Percentiles rank a stretch among this genome's conserved stretches.
These are phyloP conservation scores for Mirounga angustirostris DNA, from an alignment of 2,113 vertebrate species.

Conservation along the genomic window DNA sequence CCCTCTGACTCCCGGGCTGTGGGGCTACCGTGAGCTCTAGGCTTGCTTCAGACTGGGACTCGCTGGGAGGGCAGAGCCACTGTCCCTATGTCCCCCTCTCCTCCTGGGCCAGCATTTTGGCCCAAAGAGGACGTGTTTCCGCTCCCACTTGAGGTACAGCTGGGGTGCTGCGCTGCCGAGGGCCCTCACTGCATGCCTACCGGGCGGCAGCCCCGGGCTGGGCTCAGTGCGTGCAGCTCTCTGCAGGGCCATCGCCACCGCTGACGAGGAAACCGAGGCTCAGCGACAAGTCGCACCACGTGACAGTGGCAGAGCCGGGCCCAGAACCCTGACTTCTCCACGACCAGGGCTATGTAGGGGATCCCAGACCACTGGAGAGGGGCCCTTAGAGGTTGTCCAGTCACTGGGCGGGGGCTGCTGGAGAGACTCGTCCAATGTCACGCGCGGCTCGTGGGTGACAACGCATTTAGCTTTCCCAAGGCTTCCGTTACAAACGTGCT, in stretches of 20 bases:
- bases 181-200: accelerated
- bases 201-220: accelerated
- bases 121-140: neutral
- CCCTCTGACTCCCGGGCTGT: neutral
- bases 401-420: neutral
- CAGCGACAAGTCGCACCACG: accelerated
- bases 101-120: neutral
- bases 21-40: neutral
- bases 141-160: neutral
- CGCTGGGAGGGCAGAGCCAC: neutral
- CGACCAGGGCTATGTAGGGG: accelerated
- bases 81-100: too few relatives aligned
- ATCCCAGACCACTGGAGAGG: neutral
- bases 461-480: neutral
- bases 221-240: accelerated
- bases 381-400: neutral
- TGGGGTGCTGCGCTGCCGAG: too few relatives aligned
- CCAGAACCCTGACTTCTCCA: neutral
- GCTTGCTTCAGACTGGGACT: neutral
- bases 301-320: neutral
- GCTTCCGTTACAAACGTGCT: neutral
- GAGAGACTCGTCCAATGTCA: neutral
- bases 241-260: neutral
- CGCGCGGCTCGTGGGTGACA: neutral
- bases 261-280: neutral